phyloP scores from a whole-genome alignment of 92 coral and sea anemone species.

The Palythoa heliodiscus region DNA sequence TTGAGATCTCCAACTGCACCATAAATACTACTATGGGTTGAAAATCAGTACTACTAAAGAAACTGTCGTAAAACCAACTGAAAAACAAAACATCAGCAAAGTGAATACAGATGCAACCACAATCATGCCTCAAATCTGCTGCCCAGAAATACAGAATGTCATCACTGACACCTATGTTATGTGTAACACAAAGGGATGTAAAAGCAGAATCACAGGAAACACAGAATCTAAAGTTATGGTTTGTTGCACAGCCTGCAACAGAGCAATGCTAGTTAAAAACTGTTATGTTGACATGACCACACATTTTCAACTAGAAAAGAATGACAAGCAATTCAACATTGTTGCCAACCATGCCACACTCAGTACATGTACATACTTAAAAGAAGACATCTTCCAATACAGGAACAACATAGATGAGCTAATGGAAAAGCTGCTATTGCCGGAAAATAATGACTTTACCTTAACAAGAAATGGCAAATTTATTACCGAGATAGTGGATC shows the following conservation, averaged over 20 bases:
- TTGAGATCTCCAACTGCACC: conserved; percentile 50
- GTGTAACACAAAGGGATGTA: conserved; percentile 47
- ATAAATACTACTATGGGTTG: conserved; percentile 29
- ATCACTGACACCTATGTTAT: conserved; percentile 42
- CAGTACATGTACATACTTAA: neutral
- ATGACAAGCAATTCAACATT: conserved; percentile 43
- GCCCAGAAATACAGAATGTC: conserved; percentile 51
- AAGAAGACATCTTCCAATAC: conserved; percentile 13
- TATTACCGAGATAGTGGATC: no score
- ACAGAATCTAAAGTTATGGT: conserved; percentile 39
- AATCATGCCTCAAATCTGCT: conserved; percentile 30
- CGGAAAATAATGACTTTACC: conserved; percentile 16
- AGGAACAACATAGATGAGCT: conserved; percentile 41
- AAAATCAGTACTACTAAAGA: conserved; percentile 39
- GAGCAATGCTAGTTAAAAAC: conserved; percentile 48
- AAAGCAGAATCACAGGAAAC: conserved; percentile 35
- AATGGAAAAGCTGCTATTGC: conserved; percentile 39
- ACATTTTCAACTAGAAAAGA: conserved; percentile 49
- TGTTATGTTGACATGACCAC: conserved; percentile 46
- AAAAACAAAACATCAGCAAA: conserved; percentile 37
- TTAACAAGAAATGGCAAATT: conserved; percentile 19
- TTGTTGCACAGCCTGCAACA: conserved; percentile 50
- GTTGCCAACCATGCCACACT: conserved; percentile 14
- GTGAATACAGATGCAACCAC: neutral
- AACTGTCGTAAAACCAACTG: conserved; percentile 23